A percentile compares a stretch with the other conserved stretches of the same genome.
Evolutionary conservation across 1,140 invertebrate genomes (phyloP).

Genomic region (Aphidius gifuensis): DNA sequence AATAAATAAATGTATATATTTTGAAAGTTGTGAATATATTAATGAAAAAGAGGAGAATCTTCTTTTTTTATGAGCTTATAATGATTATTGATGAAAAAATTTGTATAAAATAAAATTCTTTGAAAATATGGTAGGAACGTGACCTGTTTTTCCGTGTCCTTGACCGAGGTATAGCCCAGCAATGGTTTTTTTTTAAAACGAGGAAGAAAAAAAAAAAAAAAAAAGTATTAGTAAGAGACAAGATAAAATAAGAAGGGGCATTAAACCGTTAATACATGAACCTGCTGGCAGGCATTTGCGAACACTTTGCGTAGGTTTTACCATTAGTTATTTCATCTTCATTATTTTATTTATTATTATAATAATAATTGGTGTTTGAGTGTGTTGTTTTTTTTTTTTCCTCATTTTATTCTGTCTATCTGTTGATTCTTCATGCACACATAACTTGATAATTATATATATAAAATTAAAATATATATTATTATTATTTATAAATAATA

Average conservation of each 20-base stretch:
- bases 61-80: no score
- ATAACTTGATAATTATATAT: not conserved
- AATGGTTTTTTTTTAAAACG: constrained; percentile 15
- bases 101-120: no score
- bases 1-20: no score
- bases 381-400: not conserved
- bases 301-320: constrained; percentile 12
- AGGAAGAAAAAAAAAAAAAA: constrained; percentile 10
- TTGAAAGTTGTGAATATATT: no score
- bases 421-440: not conserved
- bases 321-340: constrained; percentile 14
- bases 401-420: not conserved
- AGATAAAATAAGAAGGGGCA: constrained; percentile 21
- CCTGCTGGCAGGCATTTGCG: constrained; percentile 23
- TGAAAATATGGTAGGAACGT: constrained; percentile 20
- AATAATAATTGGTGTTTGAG: no score
- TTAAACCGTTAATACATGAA: constrained; percentile 33
- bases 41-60: no score
- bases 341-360: not conserved
- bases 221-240: constrained; percentile 15
- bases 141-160: constrained; percentile 44
- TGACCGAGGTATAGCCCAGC: constrained; percentile 38
- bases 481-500: constrained; percentile 33
- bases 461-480: not conserved
- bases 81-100: no score